These are phyloP conservation scores for Eunapius fragilis DNA, from an alignment of 37 sponge, comb jelly and placozoan genomes.

Conservation along the genomic window DNA sequence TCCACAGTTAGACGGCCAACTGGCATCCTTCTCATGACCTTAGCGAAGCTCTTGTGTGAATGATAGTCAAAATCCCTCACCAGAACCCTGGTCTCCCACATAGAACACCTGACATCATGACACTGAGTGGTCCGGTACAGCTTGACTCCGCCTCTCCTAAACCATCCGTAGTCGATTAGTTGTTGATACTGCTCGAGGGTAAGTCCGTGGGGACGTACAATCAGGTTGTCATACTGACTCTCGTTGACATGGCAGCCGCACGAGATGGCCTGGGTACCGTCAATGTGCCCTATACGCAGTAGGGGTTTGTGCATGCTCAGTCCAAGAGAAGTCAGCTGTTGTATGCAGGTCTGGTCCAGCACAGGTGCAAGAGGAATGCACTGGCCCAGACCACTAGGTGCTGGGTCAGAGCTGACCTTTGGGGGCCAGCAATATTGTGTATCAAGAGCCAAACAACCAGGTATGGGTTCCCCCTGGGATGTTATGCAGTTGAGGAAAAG, in stretches of 20 bases:
- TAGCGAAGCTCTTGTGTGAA: constrained; percentile 62
- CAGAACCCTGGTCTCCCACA: constrained; percentile 85
- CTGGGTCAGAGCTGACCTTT: neutral
- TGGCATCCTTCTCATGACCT: constrained; percentile 73
- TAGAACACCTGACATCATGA: constrained; percentile 68
- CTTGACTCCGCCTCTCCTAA: constrained; percentile 89
- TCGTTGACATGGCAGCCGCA: constrained; percentile 85
- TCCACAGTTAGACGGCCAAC: constrained; percentile 56
- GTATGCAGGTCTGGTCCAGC: constrained; percentile 1
- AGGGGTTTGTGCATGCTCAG: constrained; percentile 38
- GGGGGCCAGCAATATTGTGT: neutral
- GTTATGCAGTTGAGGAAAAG: neutral
- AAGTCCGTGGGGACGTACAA: constrained; percentile 69
- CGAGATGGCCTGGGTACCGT: constrained; percentile 60
- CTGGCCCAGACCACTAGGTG: constrained; percentile 10
- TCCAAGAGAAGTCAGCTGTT: constrained; percentile 50
- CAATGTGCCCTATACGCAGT: constrained; percentile 65
- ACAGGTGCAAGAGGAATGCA: constrained; percentile 42
- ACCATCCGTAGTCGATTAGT: constrained; percentile 87
- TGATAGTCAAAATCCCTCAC: constrained; percentile 66
- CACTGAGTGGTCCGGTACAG: constrained; percentile 72
- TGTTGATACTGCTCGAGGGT: constrained; percentile 77
- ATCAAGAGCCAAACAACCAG: neutral
- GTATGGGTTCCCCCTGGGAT: neutral
- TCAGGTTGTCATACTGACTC: constrained; percentile 68